Percentiles rank a stretch among this genome's conserved stretches.
phyloP scores from a whole-genome alignment of 2,797 vertebrate species.

The Echeneis naucrates region DNA sequence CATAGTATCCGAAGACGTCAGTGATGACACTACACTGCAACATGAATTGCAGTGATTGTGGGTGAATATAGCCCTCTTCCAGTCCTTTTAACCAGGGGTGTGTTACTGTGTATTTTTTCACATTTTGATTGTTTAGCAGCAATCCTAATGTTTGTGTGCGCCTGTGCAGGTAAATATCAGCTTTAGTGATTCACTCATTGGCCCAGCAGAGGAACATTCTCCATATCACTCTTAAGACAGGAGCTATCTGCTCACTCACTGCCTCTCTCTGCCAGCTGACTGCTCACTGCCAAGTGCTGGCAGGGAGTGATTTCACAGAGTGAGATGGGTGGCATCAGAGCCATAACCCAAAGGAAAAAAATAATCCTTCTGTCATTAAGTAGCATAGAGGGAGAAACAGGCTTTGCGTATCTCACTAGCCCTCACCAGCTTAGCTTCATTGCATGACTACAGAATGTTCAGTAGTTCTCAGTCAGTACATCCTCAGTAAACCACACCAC shows the following conservation, averaged over 20 bases:
- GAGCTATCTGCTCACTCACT: slow-evolving; percentile 43
- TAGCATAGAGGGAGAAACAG: slow-evolving; percentile 40
- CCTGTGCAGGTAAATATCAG: slow-evolving; percentile 34
- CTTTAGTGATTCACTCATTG: slow-evolving; percentile 39
- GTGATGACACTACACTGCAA: slow-evolving; percentile 3
- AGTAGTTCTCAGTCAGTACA: slow-evolving; percentile 33
- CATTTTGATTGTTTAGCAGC: slow-evolving; percentile 12
- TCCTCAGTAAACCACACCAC: slow-evolving; percentile 37
- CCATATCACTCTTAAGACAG: slow-evolving; percentile 50
- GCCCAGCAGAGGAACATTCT: slow-evolving; percentile 52
- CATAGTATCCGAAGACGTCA: not conserved
- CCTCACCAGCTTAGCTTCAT: slow-evolving; percentile 43
- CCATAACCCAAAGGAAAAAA: slow-evolving; percentile 65
- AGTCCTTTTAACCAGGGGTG: not conserved
- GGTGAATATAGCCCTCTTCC: not conserved
- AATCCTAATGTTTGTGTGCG: slow-evolving; percentile 41
- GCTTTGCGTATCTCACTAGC: slow-evolving; percentile 45
- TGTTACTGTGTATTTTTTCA: slow-evolving; percentile 19
- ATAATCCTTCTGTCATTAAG: slow-evolving; percentile 68
- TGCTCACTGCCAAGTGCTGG: slow-evolving; percentile 47
- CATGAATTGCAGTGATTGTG: slow-evolving; percentile 6
- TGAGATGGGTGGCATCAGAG: slow-evolving; percentile 60
- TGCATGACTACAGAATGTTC: slow-evolving; percentile 38
- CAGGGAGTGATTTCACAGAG: slow-evolving; percentile 61
- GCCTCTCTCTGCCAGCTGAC: slow-evolving; percentile 45